phyloP scores from a whole-genome alignment of 2,113 vertebrate species.

The Campylorhamphus procurvoides region DNA sequence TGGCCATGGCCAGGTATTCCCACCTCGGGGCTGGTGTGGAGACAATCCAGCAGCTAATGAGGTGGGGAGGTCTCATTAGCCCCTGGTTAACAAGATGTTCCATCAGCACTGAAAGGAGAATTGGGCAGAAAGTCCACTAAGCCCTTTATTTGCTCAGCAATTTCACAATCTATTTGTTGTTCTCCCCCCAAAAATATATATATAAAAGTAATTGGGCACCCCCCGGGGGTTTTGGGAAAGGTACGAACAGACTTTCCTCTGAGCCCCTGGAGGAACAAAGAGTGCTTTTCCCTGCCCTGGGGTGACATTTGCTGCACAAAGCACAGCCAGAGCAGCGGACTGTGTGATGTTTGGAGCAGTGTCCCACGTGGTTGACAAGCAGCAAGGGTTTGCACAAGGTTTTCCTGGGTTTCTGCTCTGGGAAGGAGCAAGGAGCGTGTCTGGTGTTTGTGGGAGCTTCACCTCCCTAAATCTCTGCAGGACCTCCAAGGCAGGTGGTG shows the following conservation, averaged over 20 bases:
- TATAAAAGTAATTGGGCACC: not conserved
- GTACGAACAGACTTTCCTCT: not conserved
- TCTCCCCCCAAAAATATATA: not conserved
- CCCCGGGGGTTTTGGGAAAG: not conserved
- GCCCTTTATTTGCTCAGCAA: not conserved
- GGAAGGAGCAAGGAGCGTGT: not conserved
- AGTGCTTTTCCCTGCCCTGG: not conserved
- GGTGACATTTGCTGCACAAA: not conserved
- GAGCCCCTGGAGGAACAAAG: not conserved
- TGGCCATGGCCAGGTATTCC: not conserved
- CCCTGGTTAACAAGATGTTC: not conserved
- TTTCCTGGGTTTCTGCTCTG: not conserved
- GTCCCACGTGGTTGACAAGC: not conserved
- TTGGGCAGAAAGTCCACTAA: not conserved
- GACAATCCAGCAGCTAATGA: not conserved
- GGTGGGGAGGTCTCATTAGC: not conserved
- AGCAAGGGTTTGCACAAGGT: not conserved
- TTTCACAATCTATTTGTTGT: not conserved
- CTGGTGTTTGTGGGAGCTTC: not conserved
- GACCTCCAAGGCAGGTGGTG: not conserved
- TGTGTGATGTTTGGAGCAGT: not conserved
- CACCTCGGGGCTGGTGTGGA: not conserved
- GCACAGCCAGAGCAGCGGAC: not conserved
- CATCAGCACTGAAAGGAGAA: not conserved
- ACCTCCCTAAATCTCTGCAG: not conserved